These are phyloP conservation scores for Parazoanthus darwini DNA, from an alignment of 92 coral and sea anemone genomes.

Conservation along the genomic window DNA sequence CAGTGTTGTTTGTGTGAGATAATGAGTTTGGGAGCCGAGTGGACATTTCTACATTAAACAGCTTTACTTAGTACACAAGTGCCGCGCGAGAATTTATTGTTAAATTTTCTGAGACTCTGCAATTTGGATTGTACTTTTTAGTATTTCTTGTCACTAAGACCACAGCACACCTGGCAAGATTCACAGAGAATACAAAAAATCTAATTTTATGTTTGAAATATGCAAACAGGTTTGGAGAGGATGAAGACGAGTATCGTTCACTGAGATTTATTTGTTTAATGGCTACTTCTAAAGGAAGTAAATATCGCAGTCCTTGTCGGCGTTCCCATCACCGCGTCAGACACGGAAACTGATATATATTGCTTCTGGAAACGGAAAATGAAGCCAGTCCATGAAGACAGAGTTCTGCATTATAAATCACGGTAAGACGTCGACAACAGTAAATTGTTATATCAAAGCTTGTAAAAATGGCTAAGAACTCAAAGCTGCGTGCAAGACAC, in stretches of 20 bases:
- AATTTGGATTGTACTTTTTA: too few species aligned
- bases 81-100: background rate
- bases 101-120: background rate
- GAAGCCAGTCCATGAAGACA: background rate
- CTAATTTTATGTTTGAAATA: too few species aligned
- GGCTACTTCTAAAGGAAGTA: background rate
- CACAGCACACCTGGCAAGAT: background rate
- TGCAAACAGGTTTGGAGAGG: background rate
- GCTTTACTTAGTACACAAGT: constrained; percentile 19
- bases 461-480: constrained; percentile 6
- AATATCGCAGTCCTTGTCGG: background rate
- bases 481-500: background rate
- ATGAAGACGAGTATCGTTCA: background rate
- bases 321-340: background rate
- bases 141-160: background rate
- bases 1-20: constrained; percentile 16
- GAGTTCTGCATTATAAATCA: background rate
- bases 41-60: constrained; percentile 4
- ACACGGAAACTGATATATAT: constrained; percentile 15
- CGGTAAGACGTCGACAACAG: background rate
- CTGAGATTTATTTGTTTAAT: background rate
- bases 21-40: constrained; percentile 5
- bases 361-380: background rate
- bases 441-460: background rate
- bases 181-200: background rate